Conservation (phyloP, 2,113 vertebrate genomes). For the Pelmatolapia mariae region DNA sequence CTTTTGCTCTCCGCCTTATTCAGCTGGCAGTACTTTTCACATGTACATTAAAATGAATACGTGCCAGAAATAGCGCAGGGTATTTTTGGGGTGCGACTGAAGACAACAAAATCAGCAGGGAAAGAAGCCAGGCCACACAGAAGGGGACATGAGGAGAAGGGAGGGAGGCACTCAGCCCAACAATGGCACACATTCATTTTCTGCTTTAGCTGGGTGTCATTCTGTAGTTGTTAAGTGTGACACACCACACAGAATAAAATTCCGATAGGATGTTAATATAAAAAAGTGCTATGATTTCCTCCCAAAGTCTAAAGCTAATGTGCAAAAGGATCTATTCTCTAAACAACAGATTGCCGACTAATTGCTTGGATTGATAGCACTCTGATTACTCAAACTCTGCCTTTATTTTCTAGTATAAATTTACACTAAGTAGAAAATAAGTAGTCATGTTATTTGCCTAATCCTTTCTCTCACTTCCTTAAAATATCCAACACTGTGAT, state of each 20-base stretch:
- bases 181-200: conserved; percentile 49
- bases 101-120: conserved; percentile 62
- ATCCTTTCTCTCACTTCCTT: not conserved
- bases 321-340: not conserved
- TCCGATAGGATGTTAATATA: not conserved
- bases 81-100: conserved; percentile 1
- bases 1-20: not conserved
- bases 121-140: conserved; percentile 31
- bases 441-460: not conserved
- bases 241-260: not conserved
- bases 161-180: not conserved
- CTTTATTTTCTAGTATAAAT: not conserved
- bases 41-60: conserved; percentile 39
- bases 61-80: conserved; percentile 52
- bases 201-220: conserved; percentile 17
- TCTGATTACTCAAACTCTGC: not conserved
- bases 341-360: not conserved
- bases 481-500: not conserved
- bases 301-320: not conserved
- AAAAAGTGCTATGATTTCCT: not conserved
- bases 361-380: not conserved
- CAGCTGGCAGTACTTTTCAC: not conserved
- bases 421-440: not conserved
- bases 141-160: conserved; percentile 11
- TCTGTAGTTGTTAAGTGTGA: not conserved